Base-by-base conservation (phyloP, 2,888 invertebrate species). In the Lithophane semibrunnea region DNA sequence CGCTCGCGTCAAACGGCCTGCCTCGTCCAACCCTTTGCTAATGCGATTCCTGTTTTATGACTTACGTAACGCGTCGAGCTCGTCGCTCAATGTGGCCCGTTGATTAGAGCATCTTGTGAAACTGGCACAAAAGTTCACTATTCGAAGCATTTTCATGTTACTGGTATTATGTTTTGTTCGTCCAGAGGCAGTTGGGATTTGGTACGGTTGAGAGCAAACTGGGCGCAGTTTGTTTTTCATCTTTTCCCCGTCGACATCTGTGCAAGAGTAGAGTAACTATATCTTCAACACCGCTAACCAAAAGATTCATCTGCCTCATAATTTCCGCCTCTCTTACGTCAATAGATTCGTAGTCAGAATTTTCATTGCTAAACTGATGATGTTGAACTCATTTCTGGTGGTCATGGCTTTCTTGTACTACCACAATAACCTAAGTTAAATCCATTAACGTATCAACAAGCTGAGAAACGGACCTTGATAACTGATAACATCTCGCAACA, bases 11-110 rank as follows among this genome's bases (percentile, higher is more conserved):
- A 92, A 92, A 92, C 91, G 88, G 90, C 85, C 89, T 88, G 91
- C 90, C 90, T 89, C 88, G 91, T 90, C 93, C 93, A 95, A 94
- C 94, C 95, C 95, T 95, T 95, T 94, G 92, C 93, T 95, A 94
- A 94, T 94, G 94, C 94, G 94, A 94, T 94, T 94, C 92, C 92
- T 92, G 94, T 93, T 96, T 96, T 95, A 96, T 93, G 94, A 92
- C 90, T 91, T 92, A 91, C 93, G 92, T 92, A 93, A 94, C 89
- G 82, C 85, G 75, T 79, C 77, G 83, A 83, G 86, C 87, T 83
- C 86, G 85, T 83, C 75, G 86, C 73, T 87, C 88, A 90, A 89
- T 90, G 89, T 89, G 81, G 87, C 79, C 87, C 87, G 88, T 89
- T 91, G 91, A 92, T 92, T 91, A 91, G 89, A 86, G 86, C 89